phyloP scores from a whole-genome alignment of 2,888 invertebrate species.

The Drosophila mayaguana region DNA sequence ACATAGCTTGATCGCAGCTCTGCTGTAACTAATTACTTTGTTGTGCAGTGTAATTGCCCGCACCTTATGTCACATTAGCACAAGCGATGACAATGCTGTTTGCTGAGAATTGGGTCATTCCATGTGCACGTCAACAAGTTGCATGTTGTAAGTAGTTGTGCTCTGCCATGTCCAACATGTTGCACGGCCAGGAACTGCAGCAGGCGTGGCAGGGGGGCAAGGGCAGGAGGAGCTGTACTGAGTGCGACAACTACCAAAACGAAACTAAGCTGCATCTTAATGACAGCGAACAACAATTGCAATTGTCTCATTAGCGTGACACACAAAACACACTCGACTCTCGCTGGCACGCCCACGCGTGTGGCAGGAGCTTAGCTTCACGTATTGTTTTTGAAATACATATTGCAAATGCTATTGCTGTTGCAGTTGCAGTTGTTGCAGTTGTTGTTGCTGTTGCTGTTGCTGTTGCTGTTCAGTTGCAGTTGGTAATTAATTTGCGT shows the following conservation, averaged over 20 bases:
- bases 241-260: slow-evolving; percentile 22
- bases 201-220: neutral
- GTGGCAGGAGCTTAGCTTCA: slow-evolving; percentile 26
- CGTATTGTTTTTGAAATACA: slow-evolving; percentile 51
- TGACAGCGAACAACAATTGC: slow-evolving; percentile 70
- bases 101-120: slow-evolving; percentile 62
- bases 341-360: slow-evolving; percentile 15
- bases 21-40: slow-evolving; percentile 18
- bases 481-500: slow-evolving; percentile 73
- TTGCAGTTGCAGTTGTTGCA: slow-evolving; percentile 41
- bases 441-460: slow-evolving; percentile 3
- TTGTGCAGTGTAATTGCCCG: slow-evolving; percentile 64
- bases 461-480: slow-evolving; percentile 44
- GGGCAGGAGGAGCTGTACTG: neutral
- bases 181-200: slow-evolving; percentile 34
- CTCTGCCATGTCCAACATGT: slow-evolving; percentile 52
- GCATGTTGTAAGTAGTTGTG: slow-evolving; percentile 40
- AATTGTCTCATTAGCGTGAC: slow-evolving; percentile 80
- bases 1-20: neutral
- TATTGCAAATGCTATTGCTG: slow-evolving; percentile 31
- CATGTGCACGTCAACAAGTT: slow-evolving; percentile 69
- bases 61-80: slow-evolving; percentile 80
- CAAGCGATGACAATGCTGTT: slow-evolving; percentile 57
- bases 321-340: slow-evolving; percentile 26
- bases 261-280: slow-evolving; percentile 65